Percentiles rank a stretch among this genome's conserved stretches.
Conservation (phyloP, 2,888 invertebrate genomes). For the Trachelus stipa region DNA sequence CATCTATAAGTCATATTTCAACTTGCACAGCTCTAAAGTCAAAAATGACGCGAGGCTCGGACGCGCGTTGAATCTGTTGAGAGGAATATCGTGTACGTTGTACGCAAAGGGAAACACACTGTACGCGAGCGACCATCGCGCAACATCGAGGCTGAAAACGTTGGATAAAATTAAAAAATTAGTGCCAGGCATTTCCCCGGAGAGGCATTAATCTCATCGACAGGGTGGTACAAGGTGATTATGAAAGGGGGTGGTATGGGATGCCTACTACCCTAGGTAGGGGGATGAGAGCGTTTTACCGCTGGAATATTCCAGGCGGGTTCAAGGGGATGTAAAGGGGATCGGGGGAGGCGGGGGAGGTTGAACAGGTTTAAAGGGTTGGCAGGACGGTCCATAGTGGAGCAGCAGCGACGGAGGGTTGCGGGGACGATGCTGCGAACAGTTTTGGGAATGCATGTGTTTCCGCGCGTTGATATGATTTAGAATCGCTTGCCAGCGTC, state of each 20-base stretch:
- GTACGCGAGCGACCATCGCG: too few relatives aligned
- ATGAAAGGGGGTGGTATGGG: slow-evolving; percentile 30
- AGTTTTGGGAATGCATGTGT: slow-evolving; percentile 53
- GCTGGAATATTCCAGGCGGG: too few relatives aligned
- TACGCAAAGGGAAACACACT: too few relatives aligned
- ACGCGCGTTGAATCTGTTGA: too few relatives aligned
- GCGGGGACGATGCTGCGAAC: slow-evolving; percentile 5
- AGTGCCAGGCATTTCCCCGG: slow-evolving; percentile 28
- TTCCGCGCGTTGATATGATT: slow-evolving; percentile 56
- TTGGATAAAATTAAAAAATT: slow-evolving; percentile 9
- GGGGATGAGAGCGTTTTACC: too few relatives aligned
- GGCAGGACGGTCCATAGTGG: slow-evolving; percentile 10
- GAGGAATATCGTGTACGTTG: too few relatives aligned
- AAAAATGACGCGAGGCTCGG: too few relatives aligned
- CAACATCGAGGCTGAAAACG: not conserved
- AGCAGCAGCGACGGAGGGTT: not conserved
- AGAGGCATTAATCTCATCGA: slow-evolving; percentile 56
- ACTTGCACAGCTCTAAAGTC: too few relatives aligned
- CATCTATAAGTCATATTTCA: too few relatives aligned
- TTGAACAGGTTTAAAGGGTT: slow-evolving; percentile 11
- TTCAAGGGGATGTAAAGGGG: not conserved
- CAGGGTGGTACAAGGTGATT: slow-evolving; percentile 54
- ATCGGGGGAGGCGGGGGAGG: not conserved
- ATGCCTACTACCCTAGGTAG: not conserved
- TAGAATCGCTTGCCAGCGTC: slow-evolving; percentile 46